A percentile compares a stretch with the other conserved stretches of the same genome.
phyloP scores from a whole-genome alignment of 2,113 vertebrate genomes.

The Cichladusa arquata region DNA sequence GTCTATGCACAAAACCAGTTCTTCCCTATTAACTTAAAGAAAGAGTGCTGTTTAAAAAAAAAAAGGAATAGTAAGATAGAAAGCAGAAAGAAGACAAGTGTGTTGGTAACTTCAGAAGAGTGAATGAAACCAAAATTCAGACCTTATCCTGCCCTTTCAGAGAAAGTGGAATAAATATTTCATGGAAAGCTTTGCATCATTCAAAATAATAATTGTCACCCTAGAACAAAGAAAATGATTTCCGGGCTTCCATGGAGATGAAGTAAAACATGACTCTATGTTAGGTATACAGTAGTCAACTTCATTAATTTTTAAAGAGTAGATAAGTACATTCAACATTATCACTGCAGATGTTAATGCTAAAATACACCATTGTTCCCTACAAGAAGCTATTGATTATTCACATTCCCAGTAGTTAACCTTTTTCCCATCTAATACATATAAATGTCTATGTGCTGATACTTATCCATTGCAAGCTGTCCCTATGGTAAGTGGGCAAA shows the following conservation, averaged over 20 bases:
- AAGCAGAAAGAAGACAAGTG: not conserved
- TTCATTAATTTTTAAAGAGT: not conserved
- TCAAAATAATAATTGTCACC: not conserved
- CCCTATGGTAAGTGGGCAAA: not conserved
- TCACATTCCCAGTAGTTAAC: not conserved
- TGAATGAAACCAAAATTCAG: not conserved
- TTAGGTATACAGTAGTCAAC: not conserved
- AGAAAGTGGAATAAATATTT: not conserved
- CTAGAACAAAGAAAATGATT: not conserved
- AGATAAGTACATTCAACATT: not conserved
- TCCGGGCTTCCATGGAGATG: not conserved
- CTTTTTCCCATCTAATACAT: not conserved
- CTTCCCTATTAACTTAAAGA: not conserved
- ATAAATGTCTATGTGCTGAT: not conserved
- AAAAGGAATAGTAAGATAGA: not conserved
- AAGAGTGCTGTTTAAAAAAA: not conserved
- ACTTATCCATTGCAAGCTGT: not conserved
- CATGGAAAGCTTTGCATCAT: not conserved
- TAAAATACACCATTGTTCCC: not conserved
- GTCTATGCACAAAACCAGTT: not conserved
- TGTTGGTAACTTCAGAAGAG: not conserved
- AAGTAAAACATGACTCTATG: not conserved
- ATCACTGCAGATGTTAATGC: not conserved
- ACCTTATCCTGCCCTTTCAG: not conserved
- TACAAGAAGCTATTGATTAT: not conserved